Base-by-base conservation (phyloP, 2,113 vertebrate species). In the Melanotaenia duboulayi region DNA sequence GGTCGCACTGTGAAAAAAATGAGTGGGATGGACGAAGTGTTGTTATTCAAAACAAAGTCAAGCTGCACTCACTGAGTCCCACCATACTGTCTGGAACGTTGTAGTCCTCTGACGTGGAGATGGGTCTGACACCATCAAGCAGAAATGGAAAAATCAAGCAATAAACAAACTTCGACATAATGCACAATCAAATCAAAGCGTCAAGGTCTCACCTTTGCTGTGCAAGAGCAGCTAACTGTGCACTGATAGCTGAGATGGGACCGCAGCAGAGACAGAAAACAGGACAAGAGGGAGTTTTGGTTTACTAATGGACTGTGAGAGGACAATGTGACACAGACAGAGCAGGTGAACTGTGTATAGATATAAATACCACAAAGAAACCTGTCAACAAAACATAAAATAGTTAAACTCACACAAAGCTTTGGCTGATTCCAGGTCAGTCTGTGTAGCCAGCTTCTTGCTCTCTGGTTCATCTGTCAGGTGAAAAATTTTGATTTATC, bases 71-170 rank as follows among this genome's bases (percentile, higher is more conserved):
- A 98, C 97, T 96, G 17, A 98, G 95, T 71, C 96, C 97, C n/a
- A 98, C 96, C 97, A 98, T 98, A 89, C 95, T 92, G 1, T 98
- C 97, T 0, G 96, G 96, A 14, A 98, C 96, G 40, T 94, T 92
- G 90, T 94, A 96, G 68, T 98, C 96, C 78, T 97, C 97, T 10
- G 96, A 95, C 78, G 96, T 80, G 1, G 95, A 92, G 14, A 95
- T 94, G 55, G 95, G 91, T 69, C 87, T 91, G 28, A 65, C 77
- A 86, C 91, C 91, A 19, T 48, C 44, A 48, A 48, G 73, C 8
- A 82, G 19, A 80, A 17, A 69, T 13, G 0, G 5, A 16, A 25
- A 51, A 51, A 44, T 11, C 0, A 8, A 55, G 55, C 12, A 59
- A 39, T 22, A 52, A 7, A 6, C 16, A 13, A 17, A 48, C 19